These are phyloP conservation scores for Euura lappo DNA, from an alignment of 1,140 invertebrate species.

Conservation along the genomic window DNA sequence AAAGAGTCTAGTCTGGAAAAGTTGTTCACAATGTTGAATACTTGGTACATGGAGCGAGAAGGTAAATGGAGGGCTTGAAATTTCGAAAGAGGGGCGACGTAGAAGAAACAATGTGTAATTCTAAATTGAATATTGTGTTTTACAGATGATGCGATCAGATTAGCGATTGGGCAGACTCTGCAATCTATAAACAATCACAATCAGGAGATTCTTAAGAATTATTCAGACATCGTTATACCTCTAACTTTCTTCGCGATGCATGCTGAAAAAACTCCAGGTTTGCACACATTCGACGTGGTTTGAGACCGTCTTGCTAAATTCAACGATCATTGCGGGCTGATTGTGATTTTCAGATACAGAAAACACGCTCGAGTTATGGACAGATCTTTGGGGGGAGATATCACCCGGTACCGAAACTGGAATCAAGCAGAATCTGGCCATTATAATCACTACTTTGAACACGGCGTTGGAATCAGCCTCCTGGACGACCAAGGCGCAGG, in stretches of 20 bases:
- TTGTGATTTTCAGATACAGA: conserved; percentile 59
- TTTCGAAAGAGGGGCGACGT: conserved; percentile 15
- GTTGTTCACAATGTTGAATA: conserved; percentile 79
- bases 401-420: conserved; percentile 85
- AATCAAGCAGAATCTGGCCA: conserved; percentile 76
- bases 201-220: conserved; percentile 82
- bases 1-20: conserved; percentile 88
- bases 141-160: conserved; percentile 72
- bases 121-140: conserved; percentile 22
- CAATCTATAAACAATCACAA: conserved; percentile 84
- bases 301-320: conserved; percentile 13
- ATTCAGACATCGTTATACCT: conserved; percentile 79
- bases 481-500: conserved; percentile 87
- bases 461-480: conserved; percentile 77
- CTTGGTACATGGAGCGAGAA: conserved; percentile 80
- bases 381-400: conserved; percentile 88
- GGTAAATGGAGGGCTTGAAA: conserved; percentile 41
- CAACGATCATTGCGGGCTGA: not conserved
- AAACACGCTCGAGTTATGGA: conserved; percentile 76
- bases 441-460: conserved; percentile 75
- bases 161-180: conserved; percentile 78
- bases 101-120: not conserved
- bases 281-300: conserved; percentile 19
- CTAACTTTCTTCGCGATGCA: conserved; percentile 91
- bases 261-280: conserved; percentile 70